Percentiles rank a stretch among this genome's conserved stretches.
These are phyloP conservation scores for Philonicus albiceps DNA, from an alignment of 2,888 invertebrate genomes.

Conservation along the genomic window DNA sequence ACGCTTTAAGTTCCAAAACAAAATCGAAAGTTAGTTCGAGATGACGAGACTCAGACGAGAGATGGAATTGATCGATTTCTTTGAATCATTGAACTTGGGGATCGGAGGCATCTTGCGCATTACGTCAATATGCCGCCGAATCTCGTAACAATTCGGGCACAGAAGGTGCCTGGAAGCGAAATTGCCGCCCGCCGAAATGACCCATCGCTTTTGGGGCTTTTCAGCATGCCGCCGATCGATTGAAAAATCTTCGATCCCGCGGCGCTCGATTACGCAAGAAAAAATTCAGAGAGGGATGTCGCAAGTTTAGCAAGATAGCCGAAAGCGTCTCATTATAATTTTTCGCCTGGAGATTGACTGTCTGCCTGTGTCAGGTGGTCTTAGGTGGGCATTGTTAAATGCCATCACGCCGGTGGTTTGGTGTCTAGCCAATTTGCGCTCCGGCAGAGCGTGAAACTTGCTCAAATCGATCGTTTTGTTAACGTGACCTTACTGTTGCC, in stretches of 20 bases:
- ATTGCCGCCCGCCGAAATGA: not conserved
- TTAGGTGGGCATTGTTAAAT: not conserved
- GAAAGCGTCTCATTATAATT: not conserved
- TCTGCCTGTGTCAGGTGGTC: not conserved
- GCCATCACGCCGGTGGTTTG: not conserved
- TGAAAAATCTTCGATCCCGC: not conserved
- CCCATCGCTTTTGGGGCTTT: not conserved
- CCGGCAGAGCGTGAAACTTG: not conserved
- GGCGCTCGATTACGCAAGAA: not conserved
- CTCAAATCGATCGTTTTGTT: not conserved
- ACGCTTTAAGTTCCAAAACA: not conserved
- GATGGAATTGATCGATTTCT: not conserved
- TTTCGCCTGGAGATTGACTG: not conserved
- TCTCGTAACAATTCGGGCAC: not conserved
- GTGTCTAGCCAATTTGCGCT: not conserved
- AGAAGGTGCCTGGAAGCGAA: not conserved
- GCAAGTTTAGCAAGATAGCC: not conserved
- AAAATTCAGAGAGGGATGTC: not conserved
- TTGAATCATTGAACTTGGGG: slow-evolving; percentile 15
- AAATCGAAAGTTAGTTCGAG: not conserved
- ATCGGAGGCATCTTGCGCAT: not conserved
- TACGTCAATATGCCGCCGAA: not conserved
- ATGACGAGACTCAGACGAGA: not conserved
- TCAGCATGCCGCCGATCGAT: not conserved
- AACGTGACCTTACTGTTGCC: not conserved